Conservation (phyloP, 2,797 vertebrate species). For the Phylloscopus collybita region DNA sequence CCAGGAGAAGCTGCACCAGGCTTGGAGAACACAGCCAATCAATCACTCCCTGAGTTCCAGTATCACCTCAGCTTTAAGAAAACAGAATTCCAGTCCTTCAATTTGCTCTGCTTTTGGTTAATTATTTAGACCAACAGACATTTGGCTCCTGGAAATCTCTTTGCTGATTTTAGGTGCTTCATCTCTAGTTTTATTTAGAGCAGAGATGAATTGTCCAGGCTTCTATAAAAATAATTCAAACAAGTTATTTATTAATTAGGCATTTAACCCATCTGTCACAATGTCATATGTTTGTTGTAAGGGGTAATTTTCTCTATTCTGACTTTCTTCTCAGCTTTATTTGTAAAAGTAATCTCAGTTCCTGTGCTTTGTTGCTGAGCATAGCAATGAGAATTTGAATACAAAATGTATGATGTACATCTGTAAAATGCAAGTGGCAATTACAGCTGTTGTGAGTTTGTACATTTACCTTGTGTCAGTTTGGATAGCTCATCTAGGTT, state of each 20-base stretch:
- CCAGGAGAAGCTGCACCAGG: not conserved
- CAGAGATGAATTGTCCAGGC: not conserved
- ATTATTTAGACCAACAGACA: not conserved
- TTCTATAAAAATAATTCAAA: not conserved
- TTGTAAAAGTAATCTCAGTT: not conserved
- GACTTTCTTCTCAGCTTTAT: not conserved
- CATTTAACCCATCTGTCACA: not conserved
- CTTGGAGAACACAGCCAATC: not conserved
- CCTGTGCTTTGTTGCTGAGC: not conserved
- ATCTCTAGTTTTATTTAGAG: not conserved
- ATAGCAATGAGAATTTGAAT: not conserved
- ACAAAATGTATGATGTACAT: not conserved
- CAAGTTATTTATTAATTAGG: not conserved
- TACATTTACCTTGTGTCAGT: not conserved
- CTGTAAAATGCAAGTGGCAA: not conserved
- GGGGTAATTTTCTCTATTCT: not conserved
- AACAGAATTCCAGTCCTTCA: fast-evolving
- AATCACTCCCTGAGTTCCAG: not conserved
- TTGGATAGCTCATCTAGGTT: not conserved
- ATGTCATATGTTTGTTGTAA: not conserved
- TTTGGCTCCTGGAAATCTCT: not conserved
- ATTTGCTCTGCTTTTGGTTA: not conserved
- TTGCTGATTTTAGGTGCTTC: not conserved
- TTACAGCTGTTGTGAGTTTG: not conserved
- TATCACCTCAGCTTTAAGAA: not conserved